Conservation (phyloP, 1,140 invertebrate genomes). For the Aphelenchoides fujianensis region DNA sequence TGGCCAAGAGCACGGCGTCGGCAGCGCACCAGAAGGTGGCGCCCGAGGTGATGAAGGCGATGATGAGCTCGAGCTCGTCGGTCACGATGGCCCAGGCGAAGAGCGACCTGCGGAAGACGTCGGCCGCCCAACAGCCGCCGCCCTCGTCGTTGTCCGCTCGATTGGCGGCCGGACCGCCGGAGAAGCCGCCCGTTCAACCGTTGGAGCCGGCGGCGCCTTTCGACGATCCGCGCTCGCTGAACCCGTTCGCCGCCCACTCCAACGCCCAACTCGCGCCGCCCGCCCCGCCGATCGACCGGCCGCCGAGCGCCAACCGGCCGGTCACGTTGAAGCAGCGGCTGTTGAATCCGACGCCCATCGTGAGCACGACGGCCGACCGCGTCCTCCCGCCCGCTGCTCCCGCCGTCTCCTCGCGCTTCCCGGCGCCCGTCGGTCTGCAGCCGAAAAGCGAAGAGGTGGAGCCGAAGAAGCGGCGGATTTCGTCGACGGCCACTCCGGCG, state of each 20-base stretch:
- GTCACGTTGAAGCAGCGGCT: neutral
- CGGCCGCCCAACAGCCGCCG: neutral
- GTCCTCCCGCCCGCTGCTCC: no score
- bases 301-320: neutral
- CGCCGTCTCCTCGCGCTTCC: no score
- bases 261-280: neutral
- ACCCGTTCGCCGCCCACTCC: neutral
- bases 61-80: neutral
- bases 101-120: neutral
- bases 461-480: neutral
- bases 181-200: neutral
- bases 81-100: neutral
- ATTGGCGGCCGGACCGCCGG: no score
- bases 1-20: neutral
- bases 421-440: no score
- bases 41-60: neutral
- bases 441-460: neutral
- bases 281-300: neutral
- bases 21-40: neutral
- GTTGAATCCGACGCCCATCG: neutral
- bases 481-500: neutral
- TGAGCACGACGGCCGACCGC: no score
- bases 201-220: neutral
- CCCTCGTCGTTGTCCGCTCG: neutral
- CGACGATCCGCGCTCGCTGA: neutral